Conservation (phyloP, 2,888 invertebrate species). For the Chaetogeoica ovagalla region DNA sequence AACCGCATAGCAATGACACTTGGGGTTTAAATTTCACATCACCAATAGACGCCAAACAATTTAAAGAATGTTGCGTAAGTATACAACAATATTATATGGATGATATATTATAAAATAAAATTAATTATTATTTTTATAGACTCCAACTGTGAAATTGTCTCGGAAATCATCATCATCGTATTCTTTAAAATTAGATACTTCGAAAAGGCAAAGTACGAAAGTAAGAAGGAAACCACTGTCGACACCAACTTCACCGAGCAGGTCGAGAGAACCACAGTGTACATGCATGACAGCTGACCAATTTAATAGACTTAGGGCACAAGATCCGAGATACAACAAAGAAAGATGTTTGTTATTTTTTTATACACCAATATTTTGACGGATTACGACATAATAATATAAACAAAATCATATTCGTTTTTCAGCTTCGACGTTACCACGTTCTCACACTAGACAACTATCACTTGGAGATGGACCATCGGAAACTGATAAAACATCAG, state of each 20-base stretch:
- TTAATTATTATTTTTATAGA: constrained; percentile 64
- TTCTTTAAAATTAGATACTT: constrained; percentile 90
- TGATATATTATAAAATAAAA: background rate
- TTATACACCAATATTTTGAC: background rate
- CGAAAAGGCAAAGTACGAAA: constrained; percentile 78
- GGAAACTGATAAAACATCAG: constrained; percentile 56
- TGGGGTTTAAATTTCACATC: constrained; percentile 99
- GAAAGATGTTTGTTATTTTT: constrained; percentile 45
- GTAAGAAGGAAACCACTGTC: constrained; percentile 88
- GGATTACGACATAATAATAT: background rate
- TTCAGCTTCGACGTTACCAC: constrained; percentile 75
- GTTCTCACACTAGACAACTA: constrained; percentile 66
- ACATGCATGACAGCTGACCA: constrained; percentile 95
- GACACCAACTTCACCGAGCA: constrained; percentile 89
- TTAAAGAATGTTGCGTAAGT: constrained; percentile 96
- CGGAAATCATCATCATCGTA: constrained; percentile 96
- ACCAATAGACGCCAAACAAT: constrained; percentile 95
- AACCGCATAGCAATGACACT: constrained; percentile 93
- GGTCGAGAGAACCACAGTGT: constrained; percentile 86
- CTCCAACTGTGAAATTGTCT: constrained; percentile 96
- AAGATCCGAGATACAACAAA: constrained; percentile 75
- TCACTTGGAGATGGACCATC: constrained; percentile 54
- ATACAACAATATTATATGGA: background rate
- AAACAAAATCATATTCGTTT: background rate
- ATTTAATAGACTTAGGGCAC: constrained; percentile 80